Conservation (phyloP, 2,113 vertebrate species). For the Sebastes fasciatus region DNA sequence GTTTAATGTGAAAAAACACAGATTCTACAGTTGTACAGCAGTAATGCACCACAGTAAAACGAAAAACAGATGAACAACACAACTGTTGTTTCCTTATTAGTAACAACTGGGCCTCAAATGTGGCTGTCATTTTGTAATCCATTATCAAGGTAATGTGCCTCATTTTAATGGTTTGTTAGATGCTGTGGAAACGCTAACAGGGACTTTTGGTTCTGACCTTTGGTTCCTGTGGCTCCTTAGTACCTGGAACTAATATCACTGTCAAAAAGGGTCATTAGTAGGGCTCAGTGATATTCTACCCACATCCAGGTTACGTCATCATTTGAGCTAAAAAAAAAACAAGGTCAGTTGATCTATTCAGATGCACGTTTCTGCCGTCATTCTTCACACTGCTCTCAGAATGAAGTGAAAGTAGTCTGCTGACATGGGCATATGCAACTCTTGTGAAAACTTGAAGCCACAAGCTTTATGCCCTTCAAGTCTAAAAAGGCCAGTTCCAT, state of each 20-base stretch:
- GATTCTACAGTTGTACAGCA: too few relatives aligned
- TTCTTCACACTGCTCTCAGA: neutral
- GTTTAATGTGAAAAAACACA: too few relatives aligned
- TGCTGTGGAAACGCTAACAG: neutral
- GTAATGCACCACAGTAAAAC: neutral
- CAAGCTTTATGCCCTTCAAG: neutral
- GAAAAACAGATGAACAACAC: neutral
- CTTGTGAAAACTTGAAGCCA: neutral
- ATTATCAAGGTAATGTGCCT: neutral
- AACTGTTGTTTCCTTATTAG: neutral
- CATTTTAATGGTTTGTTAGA: neutral
- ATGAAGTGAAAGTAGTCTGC: neutral
- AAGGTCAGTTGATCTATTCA: neutral
- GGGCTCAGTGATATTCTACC: neutral
- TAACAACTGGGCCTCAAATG: neutral
- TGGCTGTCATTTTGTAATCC: neutral
- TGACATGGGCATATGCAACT: neutral
- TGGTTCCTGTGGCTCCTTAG: neutral
- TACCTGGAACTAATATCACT: neutral
- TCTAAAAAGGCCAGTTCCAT: conserved; percentile 27
- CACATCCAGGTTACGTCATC: neutral
- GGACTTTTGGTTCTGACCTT: neutral
- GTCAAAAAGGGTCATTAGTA: neutral
- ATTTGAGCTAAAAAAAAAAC: neutral
- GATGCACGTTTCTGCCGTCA: neutral